Evolutionary conservation across 2,888 invertebrate species (phyloP), one percentile per base, ranked within the genome.

Genomic region (Willowsia nigromaculata): DNA sequence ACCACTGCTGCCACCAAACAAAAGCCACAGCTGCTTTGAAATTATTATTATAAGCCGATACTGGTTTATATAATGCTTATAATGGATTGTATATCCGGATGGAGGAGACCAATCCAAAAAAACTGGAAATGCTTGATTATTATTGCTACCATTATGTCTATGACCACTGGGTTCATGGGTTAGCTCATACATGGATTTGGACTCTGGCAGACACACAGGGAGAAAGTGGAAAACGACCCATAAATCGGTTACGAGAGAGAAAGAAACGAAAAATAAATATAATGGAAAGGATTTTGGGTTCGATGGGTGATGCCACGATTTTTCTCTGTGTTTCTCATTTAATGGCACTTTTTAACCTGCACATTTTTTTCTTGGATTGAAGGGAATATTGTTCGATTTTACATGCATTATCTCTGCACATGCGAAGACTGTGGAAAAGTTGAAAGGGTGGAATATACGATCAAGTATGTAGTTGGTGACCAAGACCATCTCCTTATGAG

Each of bases 231-330:
- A n/a, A 71, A 71, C 71, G 22, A 13, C 13, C 71, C 71, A 71
- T 43, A 71, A 71, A 71, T 71, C 71, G 43, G 43, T 40, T 68
- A 68, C 40, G 68, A 40, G 40, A 68, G 15, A 71, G 25, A 25
- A 40, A 43, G 27, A 40, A 59, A 59, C 30, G 30, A 68, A 65
- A 68, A 11, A 43, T 43, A 15, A 5, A 56, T 25, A 43, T 37
- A 71, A 71, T 43, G 47, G 22, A 18, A 11, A 27, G 71, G 71
- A 43, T 71, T 43, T 71, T 71, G 3, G 40, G 71, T 71, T 71
- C 71, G 43, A 71, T 71, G 43, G 71, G 71, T 71, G 47, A 71
- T 71, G 71, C 71, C 43, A 43, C 71, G 71, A 71, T 43, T 71
- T 43, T 37, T 68, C 7, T 47, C 71, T 33, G 18, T 68, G 37